phyloP scores from a whole-genome alignment of 2,113 vertebrate species.

The Lampris megalopsis region DNA sequence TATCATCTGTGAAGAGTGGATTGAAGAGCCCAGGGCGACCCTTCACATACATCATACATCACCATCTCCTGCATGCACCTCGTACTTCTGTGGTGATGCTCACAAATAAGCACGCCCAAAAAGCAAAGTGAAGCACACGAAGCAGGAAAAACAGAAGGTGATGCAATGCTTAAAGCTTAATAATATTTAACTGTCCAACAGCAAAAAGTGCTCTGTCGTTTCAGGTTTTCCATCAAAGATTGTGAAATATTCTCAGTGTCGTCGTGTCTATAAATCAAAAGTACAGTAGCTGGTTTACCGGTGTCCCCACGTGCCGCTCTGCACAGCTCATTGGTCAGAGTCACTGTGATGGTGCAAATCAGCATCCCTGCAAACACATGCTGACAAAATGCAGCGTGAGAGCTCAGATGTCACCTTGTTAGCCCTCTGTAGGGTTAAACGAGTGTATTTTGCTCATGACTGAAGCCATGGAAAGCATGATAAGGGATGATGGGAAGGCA shows the following conservation, averaged over 20 bases:
- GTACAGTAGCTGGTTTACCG: no score
- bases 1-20: no score
- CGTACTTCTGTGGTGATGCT: no score
- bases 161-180: no score
- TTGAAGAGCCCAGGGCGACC: no score
- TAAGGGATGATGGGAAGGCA: background rate
- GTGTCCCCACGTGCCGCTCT: no score
- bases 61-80: no score
- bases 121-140: conserved; percentile 24
- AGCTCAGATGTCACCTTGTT: background rate
- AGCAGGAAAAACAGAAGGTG: conserved; percentile 22
- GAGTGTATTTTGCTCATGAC: conserved; percentile 1
- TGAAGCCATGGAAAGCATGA: background rate
- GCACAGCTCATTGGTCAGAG: no score
- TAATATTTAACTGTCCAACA: background rate
- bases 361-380: background rate
- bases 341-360: background rate
- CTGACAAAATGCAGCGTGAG: background rate
- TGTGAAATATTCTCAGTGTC: background rate
- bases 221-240: background rate
- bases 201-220: no score
- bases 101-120: conserved; percentile 41
- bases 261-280: background rate
- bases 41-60: no score
- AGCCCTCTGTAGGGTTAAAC: background rate